These are phyloP conservation scores for Aphidius gifuensis DNA, from an alignment of 1,140 invertebrate genomes.

Conservation along the genomic window DNA sequence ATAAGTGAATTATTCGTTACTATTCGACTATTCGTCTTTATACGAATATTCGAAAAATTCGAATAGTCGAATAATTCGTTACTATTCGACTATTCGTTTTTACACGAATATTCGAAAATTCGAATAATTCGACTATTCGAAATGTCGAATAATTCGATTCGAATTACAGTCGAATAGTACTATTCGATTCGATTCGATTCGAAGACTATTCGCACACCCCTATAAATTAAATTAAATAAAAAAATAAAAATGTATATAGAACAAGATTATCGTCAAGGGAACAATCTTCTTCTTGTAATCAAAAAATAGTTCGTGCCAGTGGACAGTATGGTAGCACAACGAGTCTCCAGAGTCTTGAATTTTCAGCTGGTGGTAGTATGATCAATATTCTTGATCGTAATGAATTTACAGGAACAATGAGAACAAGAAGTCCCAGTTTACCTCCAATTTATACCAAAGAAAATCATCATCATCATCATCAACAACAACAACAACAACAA, in stretches of 20 bases:
- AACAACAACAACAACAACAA: conserved; percentile 20
- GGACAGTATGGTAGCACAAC: conserved; percentile 40
- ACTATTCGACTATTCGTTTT: no score
- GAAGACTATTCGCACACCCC: no score
- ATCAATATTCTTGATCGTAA: conserved; percentile 39
- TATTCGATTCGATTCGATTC: no score
- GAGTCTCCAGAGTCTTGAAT: conserved; percentile 40
- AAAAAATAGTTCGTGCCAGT: conserved; percentile 31
- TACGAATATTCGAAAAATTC: no score
- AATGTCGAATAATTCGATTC: background rate
- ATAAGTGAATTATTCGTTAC: no score
- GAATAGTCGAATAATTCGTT: no score
- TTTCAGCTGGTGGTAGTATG: conserved; percentile 36
- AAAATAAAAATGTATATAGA: conserved; percentile 13
- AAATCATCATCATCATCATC: conserved; percentile 26
- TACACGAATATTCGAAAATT: no score
- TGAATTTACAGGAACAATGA: conserved; percentile 31
- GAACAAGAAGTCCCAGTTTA: conserved; percentile 59
- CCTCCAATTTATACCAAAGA: conserved; percentile 59
- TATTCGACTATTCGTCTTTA: no score
- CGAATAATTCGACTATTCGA: background rate
- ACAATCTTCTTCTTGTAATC: conserved; percentile 26
- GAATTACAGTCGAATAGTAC: no score
- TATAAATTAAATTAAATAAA: background rate
- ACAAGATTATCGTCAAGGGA: conserved; percentile 35